A percentile compares a stretch with the other conserved stretches of the same genome.
Evolutionary conservation across 1,140 invertebrate species (phyloP).

Genomic region (Ips nitidus): DNA sequence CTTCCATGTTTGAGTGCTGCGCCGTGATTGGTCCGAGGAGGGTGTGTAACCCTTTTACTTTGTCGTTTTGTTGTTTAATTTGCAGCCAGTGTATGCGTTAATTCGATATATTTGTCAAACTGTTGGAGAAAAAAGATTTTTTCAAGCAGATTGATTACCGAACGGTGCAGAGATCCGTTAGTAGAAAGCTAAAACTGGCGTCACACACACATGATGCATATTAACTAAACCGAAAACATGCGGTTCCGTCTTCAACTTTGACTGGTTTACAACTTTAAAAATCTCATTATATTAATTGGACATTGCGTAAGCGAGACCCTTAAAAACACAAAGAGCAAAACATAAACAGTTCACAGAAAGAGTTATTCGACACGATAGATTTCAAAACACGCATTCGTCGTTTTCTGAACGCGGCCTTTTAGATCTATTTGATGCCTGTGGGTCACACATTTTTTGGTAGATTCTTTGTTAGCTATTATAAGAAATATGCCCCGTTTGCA

Average conservation of each 20-base stretch:
- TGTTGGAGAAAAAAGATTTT: neutral
- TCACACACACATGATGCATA: too few relatives aligned
- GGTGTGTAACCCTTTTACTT: constrained; percentile 10
- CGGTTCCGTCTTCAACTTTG: neutral
- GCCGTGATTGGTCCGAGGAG: constrained; percentile 3
- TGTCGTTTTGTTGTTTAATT: constrained; percentile 21
- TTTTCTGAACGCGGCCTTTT: neutral
- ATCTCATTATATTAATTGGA: constrained; percentile 2
- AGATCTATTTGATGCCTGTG: constrained; percentile 4
- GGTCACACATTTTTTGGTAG: neutral
- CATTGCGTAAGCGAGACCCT: neutral
- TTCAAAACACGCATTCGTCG: constrained; percentile 2
- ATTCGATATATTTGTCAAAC: constrained; percentile 14
- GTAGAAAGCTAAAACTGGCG: too few relatives aligned
- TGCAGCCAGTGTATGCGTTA: constrained; percentile 9
- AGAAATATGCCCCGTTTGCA: neutral
- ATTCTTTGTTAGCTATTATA: neutral
- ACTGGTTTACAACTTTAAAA: neutral
- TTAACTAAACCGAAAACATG: neutral
- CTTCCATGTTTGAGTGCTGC: constrained; percentile 6
- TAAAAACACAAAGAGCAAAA: neutral
- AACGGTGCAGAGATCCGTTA: too few relatives aligned
- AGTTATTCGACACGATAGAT: constrained; percentile 10
- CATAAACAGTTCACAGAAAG: neutral
- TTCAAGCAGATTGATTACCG: neutral